These are phyloP conservation scores for Harpagoxenus sublaevis DNA, from an alignment of 2,888 invertebrate species.

Conservation along the genomic window DNA sequence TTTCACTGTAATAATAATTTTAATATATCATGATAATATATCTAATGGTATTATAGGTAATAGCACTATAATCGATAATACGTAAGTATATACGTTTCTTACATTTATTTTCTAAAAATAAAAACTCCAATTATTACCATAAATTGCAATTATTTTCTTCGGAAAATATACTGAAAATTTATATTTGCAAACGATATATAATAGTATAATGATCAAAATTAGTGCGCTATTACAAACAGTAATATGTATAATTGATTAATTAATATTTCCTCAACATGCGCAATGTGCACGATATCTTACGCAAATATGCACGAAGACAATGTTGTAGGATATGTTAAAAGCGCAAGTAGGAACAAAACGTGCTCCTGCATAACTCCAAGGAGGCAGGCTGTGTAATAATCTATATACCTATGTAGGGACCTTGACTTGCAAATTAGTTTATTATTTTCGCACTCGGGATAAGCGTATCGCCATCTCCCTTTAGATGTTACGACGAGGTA, in stretches of 20 bases:
- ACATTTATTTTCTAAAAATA: conserved; percentile 10
- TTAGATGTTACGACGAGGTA: conserved; percentile 39
- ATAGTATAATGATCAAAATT: background rate
- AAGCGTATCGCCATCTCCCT: conserved; percentile 34
- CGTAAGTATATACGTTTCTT: background rate
- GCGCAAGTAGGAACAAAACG: background rate
- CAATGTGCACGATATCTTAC: background rate
- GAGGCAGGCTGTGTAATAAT: background rate
- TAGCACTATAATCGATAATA: background rate
- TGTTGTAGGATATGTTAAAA: background rate
- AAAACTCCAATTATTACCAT: background rate
- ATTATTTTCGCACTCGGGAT: conserved; percentile 43
- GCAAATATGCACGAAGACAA: background rate
- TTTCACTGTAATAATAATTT: conserved; percentile 6
- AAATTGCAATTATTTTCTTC: background rate
- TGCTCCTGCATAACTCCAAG: background rate
- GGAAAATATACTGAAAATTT: conserved; percentile 1
- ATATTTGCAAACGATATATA: background rate
- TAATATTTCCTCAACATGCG: background rate
- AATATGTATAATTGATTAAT: background rate
- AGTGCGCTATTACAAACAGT: background rate
- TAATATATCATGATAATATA: background rate
- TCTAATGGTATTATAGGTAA: background rate
- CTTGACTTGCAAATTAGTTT: conserved; percentile 48
- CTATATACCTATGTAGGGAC: background rate